A percentile compares a stretch with the other conserved stretches of the same genome.
Conservation (phyloP, 2,888 invertebrate species). For the Scaptomyza caliginosa region DNA sequence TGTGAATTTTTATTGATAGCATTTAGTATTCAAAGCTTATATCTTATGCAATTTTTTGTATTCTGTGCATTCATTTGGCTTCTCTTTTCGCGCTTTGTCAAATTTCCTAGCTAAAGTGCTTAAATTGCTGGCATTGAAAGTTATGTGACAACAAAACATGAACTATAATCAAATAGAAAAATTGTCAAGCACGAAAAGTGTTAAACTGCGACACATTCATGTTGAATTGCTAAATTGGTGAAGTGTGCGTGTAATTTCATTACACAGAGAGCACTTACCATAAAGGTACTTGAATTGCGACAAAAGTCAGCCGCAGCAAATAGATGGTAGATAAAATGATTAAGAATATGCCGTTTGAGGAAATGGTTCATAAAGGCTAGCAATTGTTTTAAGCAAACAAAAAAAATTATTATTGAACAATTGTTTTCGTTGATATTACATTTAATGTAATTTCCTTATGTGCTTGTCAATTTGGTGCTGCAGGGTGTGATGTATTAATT, state of each 20-base stretch:
- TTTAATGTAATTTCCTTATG: conserved; percentile 19
- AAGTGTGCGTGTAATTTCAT: conserved; percentile 75
- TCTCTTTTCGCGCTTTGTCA: conserved; percentile 11
- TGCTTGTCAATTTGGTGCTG: conserved; percentile 10
- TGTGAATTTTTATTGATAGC: conserved; percentile 27
- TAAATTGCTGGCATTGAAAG: conserved; percentile 69
- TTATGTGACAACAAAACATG: conserved; percentile 22
- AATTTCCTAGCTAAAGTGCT: conserved; percentile 50
- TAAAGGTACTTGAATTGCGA: conserved; percentile 38
- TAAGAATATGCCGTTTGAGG: conserved; percentile 35
- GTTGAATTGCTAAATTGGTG: conserved; percentile 70
- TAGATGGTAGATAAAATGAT: conserved; percentile 41
- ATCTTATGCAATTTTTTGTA: conserved; percentile 36
- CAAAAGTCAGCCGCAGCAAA: conserved; percentile 30
- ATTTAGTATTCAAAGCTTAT: conserved; percentile 28
- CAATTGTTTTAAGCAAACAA: neutral
- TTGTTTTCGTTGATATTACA: too few relatives aligned
- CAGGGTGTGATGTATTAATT: conserved; percentile 18
- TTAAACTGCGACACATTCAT: conserved; percentile 41
- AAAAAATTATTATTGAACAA: too few relatives aligned
- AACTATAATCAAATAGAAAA: conserved; percentile 64
- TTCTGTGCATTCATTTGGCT: conserved; percentile 16
- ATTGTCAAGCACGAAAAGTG: conserved; percentile 30
- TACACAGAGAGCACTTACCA: conserved; percentile 38
- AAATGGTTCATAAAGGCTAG: conserved; percentile 32